phyloP scores from a whole-genome alignment of 2,888 invertebrate genomes.

The Drosophila nigricruria region DNA sequence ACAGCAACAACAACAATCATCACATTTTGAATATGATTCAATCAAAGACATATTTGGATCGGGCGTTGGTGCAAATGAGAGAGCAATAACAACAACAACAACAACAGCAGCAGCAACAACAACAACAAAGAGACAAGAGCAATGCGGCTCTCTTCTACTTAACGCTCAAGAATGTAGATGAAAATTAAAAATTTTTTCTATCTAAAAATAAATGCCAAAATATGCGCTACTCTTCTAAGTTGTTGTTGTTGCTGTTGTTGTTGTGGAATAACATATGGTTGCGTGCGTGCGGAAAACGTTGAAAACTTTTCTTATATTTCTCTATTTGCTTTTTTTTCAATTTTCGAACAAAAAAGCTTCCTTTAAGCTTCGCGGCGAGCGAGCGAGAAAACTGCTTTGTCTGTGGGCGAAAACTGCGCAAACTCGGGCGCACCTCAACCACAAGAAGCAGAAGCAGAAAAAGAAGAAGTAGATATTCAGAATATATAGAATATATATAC shows the following conservation, averaged over 20 bases:
- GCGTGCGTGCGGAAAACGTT: conserved; percentile 68
- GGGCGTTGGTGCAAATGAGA: conserved; percentile 80
- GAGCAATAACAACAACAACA: conserved; percentile 43
- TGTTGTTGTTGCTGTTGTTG: conserved; percentile 52
- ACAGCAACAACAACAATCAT: conserved; percentile 78
- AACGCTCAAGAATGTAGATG: conserved; percentile 74
- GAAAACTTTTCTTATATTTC: conserved; percentile 37
- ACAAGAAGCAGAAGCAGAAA: not conserved
- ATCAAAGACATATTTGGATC: conserved; percentile 86
- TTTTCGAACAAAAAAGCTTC: conserved; percentile 35
- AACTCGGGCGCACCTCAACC: conserved; percentile 64
- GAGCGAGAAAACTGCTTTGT: conserved; percentile 63
- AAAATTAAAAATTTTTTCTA: conserved; percentile 76
- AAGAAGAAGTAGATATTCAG: not conserved
- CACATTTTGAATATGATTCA: conserved; percentile 78
- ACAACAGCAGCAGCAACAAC: conserved; percentile 22
- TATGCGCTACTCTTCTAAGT: conserved; percentile 53
- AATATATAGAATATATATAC: conserved; percentile 23
- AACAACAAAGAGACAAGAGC: conserved; percentile 18
- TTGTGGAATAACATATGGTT: conserved; percentile 73
- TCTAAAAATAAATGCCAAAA: conserved; percentile 80
- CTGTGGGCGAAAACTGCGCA: conserved; percentile 59
- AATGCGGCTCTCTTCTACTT: conserved; percentile 39
- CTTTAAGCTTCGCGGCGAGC: conserved; percentile 55
- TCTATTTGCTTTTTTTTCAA: conserved; percentile 3